Base-by-base conservation (phyloP, 30 jellyfish, hydroid and myxozoan genomes). In the Clytia hemisphaerica region DNA sequence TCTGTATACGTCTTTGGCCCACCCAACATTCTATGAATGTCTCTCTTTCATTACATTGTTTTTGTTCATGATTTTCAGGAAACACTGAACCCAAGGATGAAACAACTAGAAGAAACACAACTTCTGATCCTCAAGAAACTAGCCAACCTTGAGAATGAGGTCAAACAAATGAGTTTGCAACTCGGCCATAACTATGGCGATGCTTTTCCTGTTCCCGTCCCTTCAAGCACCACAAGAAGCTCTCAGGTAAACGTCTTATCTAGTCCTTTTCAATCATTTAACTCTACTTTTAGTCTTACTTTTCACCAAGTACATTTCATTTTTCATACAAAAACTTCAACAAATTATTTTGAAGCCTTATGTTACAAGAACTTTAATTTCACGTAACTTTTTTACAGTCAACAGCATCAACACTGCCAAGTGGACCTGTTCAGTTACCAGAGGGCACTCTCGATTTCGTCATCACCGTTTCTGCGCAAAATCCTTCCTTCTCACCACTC, bases 361-460 rank as follows among this genome's bases (percentile, higher is more conserved):
- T 46, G 3, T 46, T 27, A 4, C 5, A 26, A 46, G 25, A 46
- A 46, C 24, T 31, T 46, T 27, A 3, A 46, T n/a, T n/a, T n/a
- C n/a, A n/a, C n/a, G n/a, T n/a, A n/a, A n/a, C n/a, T n/a, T n/a
- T n/a, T n/a, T n/a, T n/a, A n/a, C n/a, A n/a, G n/a, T n/a, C n/a
- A n/a, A n/a, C 19, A 12, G 54, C 54, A 12, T 16, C 54, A 42
- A 21, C 14, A n/a, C 36, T 26, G 6, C 25, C 15, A 21, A 26
- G 25, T 22, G 30, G 30, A 6, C 70, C 70, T 6, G 70, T 57
- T 65, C 32, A 65, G 25, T 67, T 65, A 6, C 78, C 67, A 1
- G 34, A 61, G 37, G 78, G 78, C 16, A 44, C 25, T 21, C 24
- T 45, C 9, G 78, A 65, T 35, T 65, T 65, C 26, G 78, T 65